Conservation (phyloP, 2,888 invertebrate genomes). For the Lasioglossum morio region DNA sequence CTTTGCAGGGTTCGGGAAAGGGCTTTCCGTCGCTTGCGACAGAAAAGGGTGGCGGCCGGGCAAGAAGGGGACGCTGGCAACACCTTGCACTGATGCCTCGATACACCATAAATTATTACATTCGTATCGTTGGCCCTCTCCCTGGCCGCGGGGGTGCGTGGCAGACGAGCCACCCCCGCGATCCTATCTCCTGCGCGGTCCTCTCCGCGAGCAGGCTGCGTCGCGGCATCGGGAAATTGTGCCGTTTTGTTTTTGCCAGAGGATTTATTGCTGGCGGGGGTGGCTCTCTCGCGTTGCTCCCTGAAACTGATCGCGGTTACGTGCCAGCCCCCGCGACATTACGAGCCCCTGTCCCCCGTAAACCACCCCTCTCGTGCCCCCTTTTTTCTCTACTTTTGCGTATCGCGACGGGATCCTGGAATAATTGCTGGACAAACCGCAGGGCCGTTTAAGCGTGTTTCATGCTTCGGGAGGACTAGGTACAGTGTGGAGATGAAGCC, state of each 20-base stretch:
- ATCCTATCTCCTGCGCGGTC: slow-evolving; percentile 24
- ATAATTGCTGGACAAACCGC: slow-evolving; percentile 49
- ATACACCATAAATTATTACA: slow-evolving; percentile 80
- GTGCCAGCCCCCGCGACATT: slow-evolving; percentile 49
- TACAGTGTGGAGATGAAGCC: not conserved
- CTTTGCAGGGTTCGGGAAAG: slow-evolving; percentile 14
- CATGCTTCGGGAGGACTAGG: not conserved
- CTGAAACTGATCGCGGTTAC: slow-evolving; percentile 71
- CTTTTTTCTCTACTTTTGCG: slow-evolving; percentile 22
- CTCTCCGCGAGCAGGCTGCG: slow-evolving; percentile 37
- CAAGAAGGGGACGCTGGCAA: slow-evolving; percentile 72
- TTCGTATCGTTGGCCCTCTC: slow-evolving; percentile 70
- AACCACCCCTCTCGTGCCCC: slow-evolving; percentile 17
- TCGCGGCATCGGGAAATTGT: slow-evolving; percentile 43
- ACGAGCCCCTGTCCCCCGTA: slow-evolving; percentile 12
- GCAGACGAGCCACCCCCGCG: slow-evolving; percentile 19
- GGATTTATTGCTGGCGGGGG: slow-evolving; percentile 74
- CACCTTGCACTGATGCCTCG: slow-evolving; percentile 80
- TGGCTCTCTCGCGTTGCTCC: slow-evolving; percentile 42
- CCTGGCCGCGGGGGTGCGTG: slow-evolving; percentile 9
- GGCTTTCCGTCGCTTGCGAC: slow-evolving; percentile 17
- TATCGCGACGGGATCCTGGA: slow-evolving; percentile 7
- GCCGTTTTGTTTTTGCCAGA: slow-evolving; percentile 72
- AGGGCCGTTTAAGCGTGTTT: not conserved
- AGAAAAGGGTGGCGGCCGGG: slow-evolving; percentile 44